Percentiles rank a stretch among this genome's conserved stretches.
phyloP scores from a whole-genome alignment of 2,888 invertebrate species.

The Acholoe squamosa region DNA sequence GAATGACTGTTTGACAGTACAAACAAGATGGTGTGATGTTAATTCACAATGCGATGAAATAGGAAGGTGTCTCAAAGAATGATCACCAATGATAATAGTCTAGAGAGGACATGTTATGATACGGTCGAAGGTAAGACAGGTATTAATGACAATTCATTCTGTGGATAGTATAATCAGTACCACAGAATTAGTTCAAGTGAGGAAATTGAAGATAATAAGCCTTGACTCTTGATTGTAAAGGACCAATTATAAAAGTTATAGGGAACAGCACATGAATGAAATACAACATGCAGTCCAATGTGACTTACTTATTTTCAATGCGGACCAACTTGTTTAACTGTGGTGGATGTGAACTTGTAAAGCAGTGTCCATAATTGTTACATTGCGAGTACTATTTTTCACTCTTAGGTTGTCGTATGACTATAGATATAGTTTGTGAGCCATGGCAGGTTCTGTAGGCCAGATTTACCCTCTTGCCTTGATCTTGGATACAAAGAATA shows the following conservation, averaged over 20 bases:
- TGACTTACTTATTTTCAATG: neutral
- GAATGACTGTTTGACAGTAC: neutral
- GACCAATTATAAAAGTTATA: neutral
- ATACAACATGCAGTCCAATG: neutral
- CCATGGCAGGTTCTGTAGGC: neutral
- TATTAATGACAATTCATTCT: too few relatives aligned
- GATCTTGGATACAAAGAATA: neutral
- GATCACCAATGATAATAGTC: too few relatives aligned
- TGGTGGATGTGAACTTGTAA: neutral
- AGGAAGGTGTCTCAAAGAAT: neutral
- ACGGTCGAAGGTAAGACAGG: too few relatives aligned
- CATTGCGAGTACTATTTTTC: too few relatives aligned
- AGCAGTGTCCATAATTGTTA: neutral
- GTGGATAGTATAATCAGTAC: too few relatives aligned
- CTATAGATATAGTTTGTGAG: neutral
- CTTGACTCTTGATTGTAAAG: neutral
- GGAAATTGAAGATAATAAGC: too few relatives aligned
- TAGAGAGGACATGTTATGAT: too few relatives aligned
- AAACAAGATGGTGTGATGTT: too few relatives aligned
- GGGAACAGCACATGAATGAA: neutral
- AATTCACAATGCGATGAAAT: neutral
- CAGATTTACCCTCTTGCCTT: neutral
- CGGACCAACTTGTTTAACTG: constrained; percentile 18
- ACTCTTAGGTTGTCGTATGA: neutral
- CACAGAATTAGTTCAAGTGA: too few relatives aligned